A percentile compares a stretch with the other conserved stretches of the same genome.
These are phyloP conservation scores for Balaenoptera acutorostrata DNA, from an alignment of 2,113 vertebrate species.

Conservation along the genomic window DNA sequence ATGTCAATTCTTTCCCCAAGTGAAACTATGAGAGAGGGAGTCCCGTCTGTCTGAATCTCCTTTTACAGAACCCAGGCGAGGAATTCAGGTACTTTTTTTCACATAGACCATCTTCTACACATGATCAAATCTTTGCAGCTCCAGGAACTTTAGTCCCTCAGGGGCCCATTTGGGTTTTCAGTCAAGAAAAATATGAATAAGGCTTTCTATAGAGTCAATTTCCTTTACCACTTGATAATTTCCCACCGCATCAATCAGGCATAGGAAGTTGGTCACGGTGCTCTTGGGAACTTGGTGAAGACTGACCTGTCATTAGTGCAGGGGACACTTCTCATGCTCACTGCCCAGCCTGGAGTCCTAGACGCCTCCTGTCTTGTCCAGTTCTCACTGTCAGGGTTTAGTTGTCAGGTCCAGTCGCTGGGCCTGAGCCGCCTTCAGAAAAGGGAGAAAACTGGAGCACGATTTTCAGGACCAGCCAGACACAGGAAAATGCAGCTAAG, in stretches of 20 bases:
- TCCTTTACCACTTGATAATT: neutral
- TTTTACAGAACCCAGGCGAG: neutral
- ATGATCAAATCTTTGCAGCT: neutral
- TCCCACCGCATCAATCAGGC: neutral
- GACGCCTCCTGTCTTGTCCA: neutral
- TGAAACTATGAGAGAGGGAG: neutral
- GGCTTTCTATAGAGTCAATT: neutral
- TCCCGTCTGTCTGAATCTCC: neutral
- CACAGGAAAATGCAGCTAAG: neutral
- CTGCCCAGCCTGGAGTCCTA: neutral
- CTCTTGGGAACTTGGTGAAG: fast-evolving
- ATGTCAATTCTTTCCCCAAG: neutral
- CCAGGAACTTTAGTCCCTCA: neutral
- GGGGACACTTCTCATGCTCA: neutral
- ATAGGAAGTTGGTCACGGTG: neutral
- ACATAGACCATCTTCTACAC: neutral
- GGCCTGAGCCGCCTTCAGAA: neutral
- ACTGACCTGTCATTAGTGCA: fast-evolving
- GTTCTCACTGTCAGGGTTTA: fast-evolving
- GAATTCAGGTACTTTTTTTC: neutral
- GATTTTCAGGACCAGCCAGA: neutral
- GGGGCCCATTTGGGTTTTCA: neutral
- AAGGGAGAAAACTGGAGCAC: neutral
- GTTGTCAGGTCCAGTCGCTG: neutral
- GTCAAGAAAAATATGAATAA: neutral